These are phyloP conservation scores for Brachionus sp. DNA, from an alignment of 1,140 invertebrate species.

Conservation along the genomic window DNA sequence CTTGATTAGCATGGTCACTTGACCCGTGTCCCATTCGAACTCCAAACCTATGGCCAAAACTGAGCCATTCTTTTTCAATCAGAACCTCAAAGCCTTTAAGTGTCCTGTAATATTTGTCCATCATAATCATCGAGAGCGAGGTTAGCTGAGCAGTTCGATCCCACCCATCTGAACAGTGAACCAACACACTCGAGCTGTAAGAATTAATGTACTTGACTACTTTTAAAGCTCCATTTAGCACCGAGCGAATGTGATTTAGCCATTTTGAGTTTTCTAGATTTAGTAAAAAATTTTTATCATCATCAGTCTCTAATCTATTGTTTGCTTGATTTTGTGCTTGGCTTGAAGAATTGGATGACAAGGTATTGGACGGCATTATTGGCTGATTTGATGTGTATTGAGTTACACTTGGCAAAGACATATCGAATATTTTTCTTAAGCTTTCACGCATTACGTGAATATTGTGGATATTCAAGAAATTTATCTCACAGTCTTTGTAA, in stretches of 20 bases:
- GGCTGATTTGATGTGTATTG: background rate
- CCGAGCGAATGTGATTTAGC: constrained; percentile 67
- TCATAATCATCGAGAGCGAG: constrained; percentile 80
- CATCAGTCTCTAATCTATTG: background rate
- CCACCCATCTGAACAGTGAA: constrained; percentile 96
- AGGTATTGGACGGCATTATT: background rate
- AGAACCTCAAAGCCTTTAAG: constrained; percentile 86
- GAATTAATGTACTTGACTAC: background rate
- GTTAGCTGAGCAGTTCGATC: constrained; percentile 91
- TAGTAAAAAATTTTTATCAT: constrained; percentile 5
- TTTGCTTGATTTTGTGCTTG: background rate
- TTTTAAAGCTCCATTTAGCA: constrained; percentile 8
- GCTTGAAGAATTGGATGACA: constrained; percentile 2
- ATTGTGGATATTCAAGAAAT: constrained; percentile 97
- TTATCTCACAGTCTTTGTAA: constrained; percentile 97
- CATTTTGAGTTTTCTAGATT: constrained; percentile 71
- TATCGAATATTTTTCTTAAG: constrained; percentile 70
- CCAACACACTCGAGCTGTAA: constrained; percentile 74
- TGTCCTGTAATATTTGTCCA: constrained; percentile 89
- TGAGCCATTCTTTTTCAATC: constrained; percentile 88
- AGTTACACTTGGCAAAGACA: background rate
- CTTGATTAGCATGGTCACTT: background rate
- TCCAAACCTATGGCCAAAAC: constrained; percentile 89
- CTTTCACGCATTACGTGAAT: constrained; percentile 95
- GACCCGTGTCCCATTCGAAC: constrained; percentile 54